Percentiles rank a stretch among this genome's conserved stretches.
These are phyloP conservation scores for Leptatherina wallacei DNA, from an alignment of 2,797 vertebrate genomes.

Conservation along the genomic window DNA sequence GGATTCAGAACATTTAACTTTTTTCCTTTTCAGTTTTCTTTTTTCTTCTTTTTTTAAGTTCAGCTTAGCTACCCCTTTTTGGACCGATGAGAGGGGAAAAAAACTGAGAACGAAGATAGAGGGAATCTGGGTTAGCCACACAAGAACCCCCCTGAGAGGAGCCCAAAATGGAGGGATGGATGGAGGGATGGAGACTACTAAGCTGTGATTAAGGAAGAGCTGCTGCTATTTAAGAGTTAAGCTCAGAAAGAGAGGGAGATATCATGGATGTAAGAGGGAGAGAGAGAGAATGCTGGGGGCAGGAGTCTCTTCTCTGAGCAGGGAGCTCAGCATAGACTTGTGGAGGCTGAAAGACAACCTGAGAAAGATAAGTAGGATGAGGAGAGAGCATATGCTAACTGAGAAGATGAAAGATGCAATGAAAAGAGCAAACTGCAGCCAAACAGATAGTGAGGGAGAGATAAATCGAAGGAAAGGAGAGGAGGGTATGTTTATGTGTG, in stretches of 20 bases:
- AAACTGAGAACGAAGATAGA: constrained; percentile 37
- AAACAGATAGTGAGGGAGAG: constrained; percentile 51
- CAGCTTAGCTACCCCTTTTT: constrained; percentile 36
- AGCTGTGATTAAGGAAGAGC: constrained; percentile 76
- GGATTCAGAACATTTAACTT: constrained; percentile 47
- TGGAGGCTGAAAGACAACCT: constrained; percentile 75
- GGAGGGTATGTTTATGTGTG: constrained; percentile 43
- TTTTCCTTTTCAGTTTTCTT: constrained; percentile 27
- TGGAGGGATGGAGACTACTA: constrained; percentile 66
- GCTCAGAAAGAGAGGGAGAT: constrained; percentile 54
- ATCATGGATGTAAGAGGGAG: constrained; percentile 19
- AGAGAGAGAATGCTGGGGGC: constrained; percentile 56
- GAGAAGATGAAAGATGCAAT: constrained; percentile 67
- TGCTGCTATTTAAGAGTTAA: constrained; percentile 75
- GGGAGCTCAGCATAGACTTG: constrained; percentile 64
- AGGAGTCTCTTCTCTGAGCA: constrained; percentile 56
- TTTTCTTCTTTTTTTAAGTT: constrained; percentile 33
- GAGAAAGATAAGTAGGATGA: constrained; percentile 71
- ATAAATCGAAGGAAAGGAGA: constrained; percentile 47
- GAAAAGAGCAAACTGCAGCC: constrained; percentile 64
- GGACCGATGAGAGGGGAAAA: constrained; percentile 2
- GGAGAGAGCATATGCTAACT: constrained; percentile 65
- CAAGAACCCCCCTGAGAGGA: constrained; percentile 55
- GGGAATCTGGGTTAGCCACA: constrained; percentile 65
- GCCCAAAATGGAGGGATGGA: constrained; percentile 50